Conservation (phyloP, 1,140 invertebrate genomes). For the Hypothenemus hampei region DNA sequence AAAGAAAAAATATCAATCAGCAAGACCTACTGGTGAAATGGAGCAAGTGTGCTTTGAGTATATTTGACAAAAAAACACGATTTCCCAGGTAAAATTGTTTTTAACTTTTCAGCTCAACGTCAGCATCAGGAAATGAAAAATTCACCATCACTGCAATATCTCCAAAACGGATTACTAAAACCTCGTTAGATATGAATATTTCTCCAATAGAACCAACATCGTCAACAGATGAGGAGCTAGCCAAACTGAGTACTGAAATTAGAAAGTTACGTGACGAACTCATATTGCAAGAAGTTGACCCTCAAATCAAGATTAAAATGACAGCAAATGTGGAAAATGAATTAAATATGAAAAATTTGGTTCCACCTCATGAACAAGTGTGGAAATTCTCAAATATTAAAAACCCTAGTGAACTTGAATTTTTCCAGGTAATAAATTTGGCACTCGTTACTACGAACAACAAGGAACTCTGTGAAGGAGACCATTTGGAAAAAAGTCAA, state of each 20-base stretch:
- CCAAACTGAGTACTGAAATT: neutral
- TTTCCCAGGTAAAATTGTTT: neutral
- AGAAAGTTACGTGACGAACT: neutral
- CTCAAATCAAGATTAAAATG: no score
- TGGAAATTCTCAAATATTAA: neutral
- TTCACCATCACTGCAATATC: slow-evolving; percentile 18
- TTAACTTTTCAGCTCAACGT: slow-evolving; percentile 5
- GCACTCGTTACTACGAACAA: neutral
- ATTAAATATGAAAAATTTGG: no score
- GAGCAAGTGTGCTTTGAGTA: slow-evolving; percentile 20
- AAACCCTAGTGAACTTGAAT: no score
- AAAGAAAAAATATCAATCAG: neutral
- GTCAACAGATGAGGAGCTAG: neutral
- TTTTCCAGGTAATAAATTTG: neutral
- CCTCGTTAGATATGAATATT: no score
- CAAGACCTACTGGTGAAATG: slow-evolving; percentile 7
- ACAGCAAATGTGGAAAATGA: no score
- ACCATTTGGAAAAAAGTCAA: neutral
- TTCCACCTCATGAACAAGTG: no score
- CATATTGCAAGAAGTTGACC: no score
- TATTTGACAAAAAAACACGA: neutral
- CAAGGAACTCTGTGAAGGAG: neutral
- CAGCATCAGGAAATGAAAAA: slow-evolving; percentile 18
- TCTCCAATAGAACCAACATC: neutral
- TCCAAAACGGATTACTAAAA: slow-evolving; percentile 16